Evolutionary conservation across 2,113 vertebrate genomes (phyloP).

Genomic region (Anarhynchus alexandrinus): DNA sequence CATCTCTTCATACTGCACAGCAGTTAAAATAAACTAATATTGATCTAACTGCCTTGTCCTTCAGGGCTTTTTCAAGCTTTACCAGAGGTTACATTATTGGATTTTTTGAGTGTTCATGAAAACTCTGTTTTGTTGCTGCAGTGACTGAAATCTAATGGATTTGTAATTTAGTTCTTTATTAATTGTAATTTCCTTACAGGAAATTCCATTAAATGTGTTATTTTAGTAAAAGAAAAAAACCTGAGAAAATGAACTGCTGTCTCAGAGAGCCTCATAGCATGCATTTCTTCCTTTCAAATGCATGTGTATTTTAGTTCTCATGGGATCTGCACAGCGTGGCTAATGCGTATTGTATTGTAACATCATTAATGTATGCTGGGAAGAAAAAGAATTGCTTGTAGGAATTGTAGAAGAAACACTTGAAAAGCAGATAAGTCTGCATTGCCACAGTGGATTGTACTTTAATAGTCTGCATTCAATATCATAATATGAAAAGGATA

Average conservation of each 20-base stretch:
- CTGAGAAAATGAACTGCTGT: conserved; percentile 7
- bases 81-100: conserved; percentile 80
- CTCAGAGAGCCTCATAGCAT: background rate
- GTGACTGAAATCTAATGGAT: conserved; percentile 64
- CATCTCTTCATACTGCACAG: conserved; percentile 56
- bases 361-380: conserved; percentile 36
- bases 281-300: background rate
- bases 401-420: background rate
- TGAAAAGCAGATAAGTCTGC: background rate
- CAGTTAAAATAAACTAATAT: conserved; percentile 82
- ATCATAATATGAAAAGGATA: background rate
- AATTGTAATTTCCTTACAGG: conserved; percentile 65
- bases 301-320: conserved; percentile 25
- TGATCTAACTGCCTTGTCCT: conserved; percentile 78
- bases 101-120: conserved; percentile 71
- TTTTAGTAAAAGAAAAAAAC: background rate
- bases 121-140: conserved; percentile 54
- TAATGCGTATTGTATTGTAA: conserved; percentile 27
- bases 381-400: conserved; percentile 19
- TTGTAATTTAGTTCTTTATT: conserved; percentile 70
- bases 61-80: conserved; percentile 74
- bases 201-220: conserved; percentile 60
- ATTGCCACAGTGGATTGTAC: background rate
- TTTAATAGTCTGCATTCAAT: background rate
- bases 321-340: conserved; percentile 32